Evolutionary conservation across 2,113 vertebrate species (phyloP).

Genomic region (Pungitius pungitius): DNA sequence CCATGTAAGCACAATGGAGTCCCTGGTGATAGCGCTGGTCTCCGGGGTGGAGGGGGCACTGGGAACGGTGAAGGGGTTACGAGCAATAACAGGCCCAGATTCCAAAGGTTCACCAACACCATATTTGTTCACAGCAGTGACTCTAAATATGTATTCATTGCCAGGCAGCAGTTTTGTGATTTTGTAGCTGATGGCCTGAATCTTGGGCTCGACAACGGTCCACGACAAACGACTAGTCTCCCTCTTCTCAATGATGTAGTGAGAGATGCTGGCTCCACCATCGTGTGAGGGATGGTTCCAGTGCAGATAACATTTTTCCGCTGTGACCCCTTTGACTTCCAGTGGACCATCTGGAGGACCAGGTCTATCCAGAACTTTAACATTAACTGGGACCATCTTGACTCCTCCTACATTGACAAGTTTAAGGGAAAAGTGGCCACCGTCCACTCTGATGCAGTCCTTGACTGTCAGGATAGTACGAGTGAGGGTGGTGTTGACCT

Average conservation of each 20-base stretch:
- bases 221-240: slow-evolving; percentile 97
- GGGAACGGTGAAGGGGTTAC: slow-evolving; percentile 92
- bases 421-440: slow-evolving; percentile 92
- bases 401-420: slow-evolving; percentile 95
- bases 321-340: slow-evolving; percentile 91
- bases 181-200: slow-evolving; percentile 95
- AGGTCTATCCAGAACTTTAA: slow-evolving; percentile 96
- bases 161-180: slow-evolving; percentile 93
- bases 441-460: slow-evolving; percentile 93
- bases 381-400: slow-evolving; percentile 92
- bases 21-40: slow-evolving; percentile 89
- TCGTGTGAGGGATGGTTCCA: slow-evolving; percentile 95
- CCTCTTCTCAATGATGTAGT: slow-evolving; percentile 97
- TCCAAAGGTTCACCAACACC: slow-evolving; percentile 94
- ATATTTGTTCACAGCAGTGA: slow-evolving; percentile 98
- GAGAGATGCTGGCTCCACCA: slow-evolving; percentile 91
- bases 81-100: slow-evolving; percentile 91
- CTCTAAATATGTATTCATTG: slow-evolving; percentile 98
- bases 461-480: slow-evolving; percentile 90
- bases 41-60: slow-evolving; percentile 91
- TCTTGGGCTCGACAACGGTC: slow-evolving; percentile 94
- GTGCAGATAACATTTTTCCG: slow-evolving; percentile 96
- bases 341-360: slow-evolving; percentile 95
- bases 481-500: slow-evolving; percentile 92
- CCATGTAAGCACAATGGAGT: slow-evolving; percentile 96